phyloP scores from a whole-genome alignment of 2,113 vertebrate genomes.

The Chaetops frenatus region DNA sequence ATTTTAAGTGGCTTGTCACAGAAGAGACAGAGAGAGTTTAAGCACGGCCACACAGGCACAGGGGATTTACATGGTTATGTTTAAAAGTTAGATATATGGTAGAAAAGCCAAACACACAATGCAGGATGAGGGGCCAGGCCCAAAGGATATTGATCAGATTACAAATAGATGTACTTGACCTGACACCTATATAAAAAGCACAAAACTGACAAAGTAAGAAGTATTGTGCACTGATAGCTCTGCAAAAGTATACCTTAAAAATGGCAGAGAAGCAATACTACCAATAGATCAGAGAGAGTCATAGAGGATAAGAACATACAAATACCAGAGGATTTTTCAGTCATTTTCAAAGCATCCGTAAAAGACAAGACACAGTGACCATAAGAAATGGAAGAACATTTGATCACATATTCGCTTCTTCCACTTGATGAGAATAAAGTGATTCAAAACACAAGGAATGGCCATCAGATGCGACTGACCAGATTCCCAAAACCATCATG shows the following conservation, averaged over 20 bases:
- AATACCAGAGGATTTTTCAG: background rate
- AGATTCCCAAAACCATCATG: background rate
- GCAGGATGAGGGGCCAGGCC: background rate
- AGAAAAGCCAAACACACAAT: background rate
- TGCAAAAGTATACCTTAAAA: background rate
- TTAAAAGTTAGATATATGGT: background rate
- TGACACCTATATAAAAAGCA: background rate
- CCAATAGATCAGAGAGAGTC: background rate
- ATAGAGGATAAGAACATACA: background rate
- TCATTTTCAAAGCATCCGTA: background rate
- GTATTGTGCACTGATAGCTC: background rate
- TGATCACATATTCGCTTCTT: background rate
- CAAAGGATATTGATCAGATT: background rate
- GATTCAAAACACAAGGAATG: background rate
- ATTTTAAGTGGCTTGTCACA: background rate
- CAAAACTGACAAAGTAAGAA: background rate
- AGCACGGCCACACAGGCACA: background rate
- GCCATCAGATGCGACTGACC: fast-evolving
- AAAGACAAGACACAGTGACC: background rate
- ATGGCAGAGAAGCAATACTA: background rate
- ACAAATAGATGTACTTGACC: background rate
- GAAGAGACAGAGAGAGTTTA: background rate
- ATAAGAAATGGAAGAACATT: background rate
- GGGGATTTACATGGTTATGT: background rate
- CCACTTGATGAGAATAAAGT: background rate